Base-by-base conservation (phyloP, 2,888 invertebrate species). In the Augochlorella aurata region DNA sequence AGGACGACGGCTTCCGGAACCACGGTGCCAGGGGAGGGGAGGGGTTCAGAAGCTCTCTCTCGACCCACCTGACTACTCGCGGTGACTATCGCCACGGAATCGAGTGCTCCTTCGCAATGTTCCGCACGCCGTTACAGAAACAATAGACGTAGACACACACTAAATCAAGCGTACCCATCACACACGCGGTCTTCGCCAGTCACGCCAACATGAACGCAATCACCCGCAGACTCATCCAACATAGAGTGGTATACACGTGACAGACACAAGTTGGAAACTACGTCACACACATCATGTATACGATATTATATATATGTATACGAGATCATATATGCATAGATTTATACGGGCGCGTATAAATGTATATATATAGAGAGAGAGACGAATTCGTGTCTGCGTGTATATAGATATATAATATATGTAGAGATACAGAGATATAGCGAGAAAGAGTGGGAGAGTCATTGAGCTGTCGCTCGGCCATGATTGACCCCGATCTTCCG, bases 241-340 rank as follows among this genome's bases (percentile, higher is more conserved):
- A 92, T 89, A 92, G 90, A 93, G 92, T 93, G 92, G 92, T 93
- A 87, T 89, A 92, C 91, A 91, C 91, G 93, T 94, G 94, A 93
- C 93, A 93, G 94, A 94, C 94, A 93, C 94, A 93, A 94, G 94
- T 94, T 93, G 93, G 93, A 93, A 93, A 93, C 91, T 92, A 92
- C 92, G 85, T 58, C 81, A 87, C 85, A 86, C 83, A 88, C 81
- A 86, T 83, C 81, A 81, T 85, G 77, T 74, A 71, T 77, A 85
- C 82, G 84, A 29, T 38, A 63, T 38, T 38, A 63, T 38, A 83
- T 78, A 81, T 69, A 79, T 81, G 78, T 72, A 76, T 77, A 83
- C 80, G 75, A 38, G 1, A 38, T 38, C 79, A 50, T 66, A 71
- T 63, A 58, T 63, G 66, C 54, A 63, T 47, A 75, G 45, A 47